Base-by-base conservation (phyloP, 1,140 invertebrate genomes). In the Dendrolimus punctatus region DNA sequence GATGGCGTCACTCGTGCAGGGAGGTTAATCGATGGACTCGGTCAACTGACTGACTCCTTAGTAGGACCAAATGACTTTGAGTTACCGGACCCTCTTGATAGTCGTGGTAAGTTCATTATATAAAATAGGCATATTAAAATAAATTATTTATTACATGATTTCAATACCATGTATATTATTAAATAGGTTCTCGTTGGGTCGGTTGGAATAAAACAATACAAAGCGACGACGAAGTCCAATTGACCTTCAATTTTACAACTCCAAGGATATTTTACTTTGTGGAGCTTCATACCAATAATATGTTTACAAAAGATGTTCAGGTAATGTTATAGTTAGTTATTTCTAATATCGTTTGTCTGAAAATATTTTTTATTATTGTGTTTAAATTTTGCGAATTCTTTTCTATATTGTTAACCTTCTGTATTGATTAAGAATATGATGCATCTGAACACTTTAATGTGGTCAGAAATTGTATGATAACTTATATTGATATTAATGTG, bases 181-280 rank as follows among this genome's bases (percentile, higher is more conserved):
- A 84, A 80, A 40, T 71, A 91, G 94, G 93, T 23, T 93, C 91
- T 54, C 91, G 94, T 57, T 98, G 96, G 96, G 92, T 98, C 3
- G 96, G 96, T 6, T 98, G 96, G 96, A 92, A 90, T 57, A 93
- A 94, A 89, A 91, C 53, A 66, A 90, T 64, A 87, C 71, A 71
- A 65, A 80, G 40, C 70, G 90, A 61, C 81, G 89, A 58, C 63
- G 74, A 77, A 63, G 68, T 95, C 0, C 90, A 94, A 64, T 88
- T 95, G 8, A 86, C 91, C 1, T 96, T 98, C 73, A 92, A 96
- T 73, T 98, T 98, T 78, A 91, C 91, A 46, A 87, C 89, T 36
- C 80, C 91, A 1, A 88, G 94, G 42, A 92, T 96, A 62, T 96
- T 98, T 73, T 89, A 90, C 6, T 89, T 90, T 37, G 90, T 95